These are phyloP conservation scores for Brachypteracias leptosomus DNA, from an alignment of 2,113 vertebrate species.

Conservation along the genomic window DNA sequence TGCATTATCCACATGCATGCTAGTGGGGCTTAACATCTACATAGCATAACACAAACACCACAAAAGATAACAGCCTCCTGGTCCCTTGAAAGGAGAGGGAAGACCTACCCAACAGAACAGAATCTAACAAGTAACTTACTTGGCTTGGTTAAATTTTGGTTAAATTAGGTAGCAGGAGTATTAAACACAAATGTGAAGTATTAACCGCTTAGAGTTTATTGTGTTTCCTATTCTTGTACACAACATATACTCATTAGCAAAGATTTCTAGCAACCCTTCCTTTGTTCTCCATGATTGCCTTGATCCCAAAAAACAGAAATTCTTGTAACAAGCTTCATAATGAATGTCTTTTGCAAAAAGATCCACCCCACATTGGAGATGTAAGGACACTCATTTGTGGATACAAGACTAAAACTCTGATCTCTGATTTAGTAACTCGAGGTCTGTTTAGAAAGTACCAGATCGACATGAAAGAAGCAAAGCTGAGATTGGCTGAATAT, in stretches of 20 bases:
- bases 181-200: neutral
- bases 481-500: neutral
- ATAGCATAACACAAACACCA: neutral
- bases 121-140: neutral
- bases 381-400: neutral
- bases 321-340: neutral
- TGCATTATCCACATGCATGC: neutral
- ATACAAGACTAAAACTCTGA: neutral
- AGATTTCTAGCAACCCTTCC: neutral
- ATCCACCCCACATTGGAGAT: neutral
- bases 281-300: neutral
- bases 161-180: neutral
- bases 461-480: neutral
- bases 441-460: neutral
- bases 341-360: neutral
- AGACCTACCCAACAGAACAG: neutral
- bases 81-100: neutral
- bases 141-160: neutral
- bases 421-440: neutral
- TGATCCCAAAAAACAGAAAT: neutral
- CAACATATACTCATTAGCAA: neutral
- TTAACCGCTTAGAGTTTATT: neutral
- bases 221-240: neutral
- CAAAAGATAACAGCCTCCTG: neutral
- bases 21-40: neutral